A percentile compares a stretch with the other conserved stretches of the same genome.
phyloP scores from a whole-genome alignment of 1,140 invertebrate species.

The Callitettix versicolor region DNA sequence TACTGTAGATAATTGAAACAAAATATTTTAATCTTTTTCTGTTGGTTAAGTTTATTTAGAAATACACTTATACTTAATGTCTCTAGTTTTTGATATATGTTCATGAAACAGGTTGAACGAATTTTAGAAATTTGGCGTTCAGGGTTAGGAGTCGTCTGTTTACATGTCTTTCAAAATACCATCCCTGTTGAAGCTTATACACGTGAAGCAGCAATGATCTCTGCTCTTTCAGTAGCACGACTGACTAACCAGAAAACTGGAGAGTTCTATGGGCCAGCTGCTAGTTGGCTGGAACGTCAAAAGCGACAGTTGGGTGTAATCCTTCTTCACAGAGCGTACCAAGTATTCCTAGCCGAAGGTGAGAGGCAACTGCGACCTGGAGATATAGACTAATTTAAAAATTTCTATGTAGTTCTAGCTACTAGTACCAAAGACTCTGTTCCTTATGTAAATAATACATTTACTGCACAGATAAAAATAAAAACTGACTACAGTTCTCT shows the following conservation, averaged over 20 bases:
- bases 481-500: no score
- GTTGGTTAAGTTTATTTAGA: no score
- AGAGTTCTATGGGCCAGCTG: slow-evolving; percentile 68
- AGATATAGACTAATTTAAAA: slow-evolving; percentile 42
- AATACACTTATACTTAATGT: no score
- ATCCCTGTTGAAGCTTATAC: slow-evolving; percentile 87
- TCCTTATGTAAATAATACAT: no score
- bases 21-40: no score
- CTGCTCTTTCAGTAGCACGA: slow-evolving; percentile 64
- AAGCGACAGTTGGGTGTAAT: slow-evolving; percentile 65
- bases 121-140: slow-evolving; percentile 83
- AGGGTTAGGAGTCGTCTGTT: slow-evolving; percentile 73
- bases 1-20: no score
- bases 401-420: no score
- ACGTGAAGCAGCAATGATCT: slow-evolving; percentile 87
- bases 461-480: no score
- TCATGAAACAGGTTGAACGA: slow-evolving; percentile 54
- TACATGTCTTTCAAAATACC: slow-evolving; percentile 85
- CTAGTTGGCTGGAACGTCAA: slow-evolving; percentile 60
- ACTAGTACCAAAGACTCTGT: no score
- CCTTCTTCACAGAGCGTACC: slow-evolving; percentile 72
- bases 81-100: no score
- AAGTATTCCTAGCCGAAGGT: slow-evolving; percentile 78
- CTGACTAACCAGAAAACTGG: slow-evolving; percentile 74
- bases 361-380: slow-evolving; percentile 62